Evolutionary conservation across 2,797 vertebrate genomes (phyloP).

Genomic region (Brachyalestes nurse): DNA sequence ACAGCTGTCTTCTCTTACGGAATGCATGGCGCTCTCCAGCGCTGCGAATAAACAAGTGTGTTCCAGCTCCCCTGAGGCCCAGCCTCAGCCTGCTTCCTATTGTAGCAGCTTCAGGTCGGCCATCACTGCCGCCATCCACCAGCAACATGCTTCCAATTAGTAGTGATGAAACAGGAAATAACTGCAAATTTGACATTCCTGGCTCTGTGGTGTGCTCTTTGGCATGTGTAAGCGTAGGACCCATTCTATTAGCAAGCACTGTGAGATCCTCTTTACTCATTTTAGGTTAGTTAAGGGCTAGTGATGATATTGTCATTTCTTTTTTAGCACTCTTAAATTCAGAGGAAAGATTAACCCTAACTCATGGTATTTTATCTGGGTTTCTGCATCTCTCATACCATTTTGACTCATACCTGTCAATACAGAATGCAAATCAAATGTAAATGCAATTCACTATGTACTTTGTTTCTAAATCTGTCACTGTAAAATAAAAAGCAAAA

Average conservation of each 20-base stretch:
- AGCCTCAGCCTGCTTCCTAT: constrained; percentile 67
- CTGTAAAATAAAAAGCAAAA: neutral
- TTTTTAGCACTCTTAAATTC: neutral
- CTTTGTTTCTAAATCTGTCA: neutral
- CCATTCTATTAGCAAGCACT: constrained; percentile 11
- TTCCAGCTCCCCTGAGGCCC: constrained; percentile 70
- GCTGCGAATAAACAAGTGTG: constrained; percentile 79
- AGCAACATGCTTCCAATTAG: constrained; percentile 81
- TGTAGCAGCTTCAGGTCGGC: constrained; percentile 67
- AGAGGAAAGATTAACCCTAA: neutral
- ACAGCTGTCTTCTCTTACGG: constrained; percentile 81
- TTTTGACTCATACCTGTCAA: neutral
- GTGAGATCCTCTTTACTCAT: neutral
- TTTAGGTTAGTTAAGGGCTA: constrained; percentile 12
- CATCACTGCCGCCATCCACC: constrained; percentile 63
- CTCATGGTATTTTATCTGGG: too few relatives aligned
- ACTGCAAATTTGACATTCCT: constrained; percentile 76
- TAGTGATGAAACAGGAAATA: constrained; percentile 83
- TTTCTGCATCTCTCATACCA: too few relatives aligned
- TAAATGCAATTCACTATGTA: neutral
- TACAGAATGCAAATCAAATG: neutral
- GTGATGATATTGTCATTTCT: too few relatives aligned
- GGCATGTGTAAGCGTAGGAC: constrained; percentile 34
- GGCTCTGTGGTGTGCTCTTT: constrained; percentile 57
- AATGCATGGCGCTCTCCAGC: constrained; percentile 77